Evolutionary conservation across 2,888 invertebrate genomes (phyloP), one percentile per base, ranked within the genome.

Genomic region (Tachystola acroxantha): DNA sequence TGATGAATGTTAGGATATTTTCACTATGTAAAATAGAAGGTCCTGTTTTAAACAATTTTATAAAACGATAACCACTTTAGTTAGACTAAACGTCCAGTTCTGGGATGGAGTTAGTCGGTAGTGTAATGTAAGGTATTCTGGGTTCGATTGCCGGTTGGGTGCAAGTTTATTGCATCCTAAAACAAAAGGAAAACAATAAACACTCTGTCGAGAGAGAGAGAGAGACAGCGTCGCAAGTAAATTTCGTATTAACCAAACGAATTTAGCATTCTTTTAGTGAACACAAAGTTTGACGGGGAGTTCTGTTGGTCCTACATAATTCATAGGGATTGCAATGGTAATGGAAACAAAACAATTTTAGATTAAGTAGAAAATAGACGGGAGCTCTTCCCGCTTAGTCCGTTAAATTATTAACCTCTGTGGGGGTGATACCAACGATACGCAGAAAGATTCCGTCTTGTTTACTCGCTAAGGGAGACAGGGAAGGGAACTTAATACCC

Each of bases 381-480:
- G 53, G 65, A 69, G 66, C 63, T 64, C 61, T 62, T 65, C 67
- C 59, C 74, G 71, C 72, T 81, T 78, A 79, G 79, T 75, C 79
- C 75, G 71, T 60, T 86, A 75, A 82, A 85, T 82, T 85, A 86
- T 86, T 82, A 84, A 86, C 81, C 75, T 74, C 64, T 65, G 74
- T 62, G 61, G 77, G 77, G 80, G 80, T 64, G 75, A 81, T 77
- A 77, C 79, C 66, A 3, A 16, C 16, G 6, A 6, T 16, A 16
- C 16, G 16, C 16, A 74, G 82, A 82, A 79, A 81, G 82, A 81
- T 79, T 77, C 73, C 71, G 73, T 79, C 85, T 81, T 82, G 84
- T 85, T 84, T 85, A 82, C 82, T 79, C 75, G 81, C 78, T 80
- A 75, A 78, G 81, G 81, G 82, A 79, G 78, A 76, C 67, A 67